Base-by-base conservation (phyloP, 2,797 vertebrate species). In the Notolepis coatsorum region DNA sequence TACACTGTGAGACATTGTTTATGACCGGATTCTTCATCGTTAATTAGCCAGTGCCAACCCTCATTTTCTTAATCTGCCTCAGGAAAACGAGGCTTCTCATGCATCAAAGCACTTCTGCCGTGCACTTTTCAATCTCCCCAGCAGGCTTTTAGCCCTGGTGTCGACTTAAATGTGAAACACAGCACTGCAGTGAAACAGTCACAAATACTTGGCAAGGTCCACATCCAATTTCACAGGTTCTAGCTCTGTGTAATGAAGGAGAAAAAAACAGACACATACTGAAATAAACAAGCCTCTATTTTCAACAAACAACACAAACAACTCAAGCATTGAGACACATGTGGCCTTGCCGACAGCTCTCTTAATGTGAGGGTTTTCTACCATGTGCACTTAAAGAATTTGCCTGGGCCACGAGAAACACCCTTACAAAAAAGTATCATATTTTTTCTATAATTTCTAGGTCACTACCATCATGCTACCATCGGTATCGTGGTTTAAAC, bases 21-120 rank as follows among this genome's bases (percentile, higher is more conserved):
- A 64, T 75, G 60, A 43, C 61, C 53, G 57, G n/a, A 71, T 76
- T 69, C 52, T 63, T 75, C 60, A 56, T 78, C 71, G 61, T 82
- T 85, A 84, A 88, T 85, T 81, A 84, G 75, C 61, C 53, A 38
- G 35, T 47, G 62, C 71, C 69, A 81, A 2, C 47, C 46, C 65
- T 82, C 48, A 73, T 87, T 84, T 79, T 65, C 17, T 55, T 82
- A 74, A 75, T 73, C 77, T 68, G 79, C 71, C 71, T 15, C 17
- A 65, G 77, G 74, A 84, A 69, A 74, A 76, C 62, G 66, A 80
- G 71, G 69, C 72, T 0, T 25, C 0, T 33, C 30, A 49, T 70
- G 77, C 75, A 76, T 79, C 68, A 84, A 68, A 84, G 71, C 38
- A 39, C 62, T 71, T 72, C 57, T 56, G 58, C 69, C 30, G 41